Evolutionary conservation across 1,140 invertebrate genomes (phyloP).

Genomic region (Caenorhabditis remanei): DNA sequence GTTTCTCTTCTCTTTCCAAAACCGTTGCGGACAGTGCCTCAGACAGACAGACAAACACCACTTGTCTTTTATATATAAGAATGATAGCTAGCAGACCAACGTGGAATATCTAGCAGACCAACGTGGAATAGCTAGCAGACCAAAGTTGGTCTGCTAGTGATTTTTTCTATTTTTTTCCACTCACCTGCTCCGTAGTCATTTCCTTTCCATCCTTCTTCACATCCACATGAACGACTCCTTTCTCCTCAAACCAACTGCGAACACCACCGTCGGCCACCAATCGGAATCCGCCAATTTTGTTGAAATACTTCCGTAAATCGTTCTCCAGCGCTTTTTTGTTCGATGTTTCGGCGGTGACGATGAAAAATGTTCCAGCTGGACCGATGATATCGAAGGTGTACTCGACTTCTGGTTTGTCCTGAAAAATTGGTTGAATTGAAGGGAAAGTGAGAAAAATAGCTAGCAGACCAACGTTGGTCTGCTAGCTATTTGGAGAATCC

Average conservation of each 20-base stretch:
- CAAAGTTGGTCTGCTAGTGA: neutral
- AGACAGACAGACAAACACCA: too few relatives aligned
- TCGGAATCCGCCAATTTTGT: conserved; percentile 71
- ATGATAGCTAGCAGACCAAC: too few relatives aligned
- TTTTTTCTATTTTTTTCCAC: neutral
- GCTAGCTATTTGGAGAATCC: too few relatives aligned
- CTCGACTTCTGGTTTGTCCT: conserved; percentile 70
- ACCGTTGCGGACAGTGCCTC: too few relatives aligned
- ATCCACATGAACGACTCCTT: conserved; percentile 68
- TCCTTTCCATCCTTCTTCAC: conserved; percentile 60
- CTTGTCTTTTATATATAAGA: too few relatives aligned
- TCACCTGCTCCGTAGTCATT: conserved; percentile 68
- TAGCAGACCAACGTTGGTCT: too few relatives aligned
- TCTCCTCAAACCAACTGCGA: conserved; percentile 70
- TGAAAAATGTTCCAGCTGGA: conserved; percentile 71
- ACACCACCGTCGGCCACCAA: conserved; percentile 64
- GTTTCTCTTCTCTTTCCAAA: too few relatives aligned
- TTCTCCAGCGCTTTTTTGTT: conserved; percentile 63
- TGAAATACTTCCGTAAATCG: conserved; percentile 69
- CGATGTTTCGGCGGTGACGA: conserved; percentile 70
- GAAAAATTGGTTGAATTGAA: too few relatives aligned
- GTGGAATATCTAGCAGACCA: too few relatives aligned
- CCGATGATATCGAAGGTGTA: conserved; percentile 71
- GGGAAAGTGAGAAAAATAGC: too few relatives aligned
- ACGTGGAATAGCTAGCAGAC: too few relatives aligned